Evolutionary conservation across 2,888 invertebrate species (phyloP).

Genomic region (Dasypogon diadema): DNA sequence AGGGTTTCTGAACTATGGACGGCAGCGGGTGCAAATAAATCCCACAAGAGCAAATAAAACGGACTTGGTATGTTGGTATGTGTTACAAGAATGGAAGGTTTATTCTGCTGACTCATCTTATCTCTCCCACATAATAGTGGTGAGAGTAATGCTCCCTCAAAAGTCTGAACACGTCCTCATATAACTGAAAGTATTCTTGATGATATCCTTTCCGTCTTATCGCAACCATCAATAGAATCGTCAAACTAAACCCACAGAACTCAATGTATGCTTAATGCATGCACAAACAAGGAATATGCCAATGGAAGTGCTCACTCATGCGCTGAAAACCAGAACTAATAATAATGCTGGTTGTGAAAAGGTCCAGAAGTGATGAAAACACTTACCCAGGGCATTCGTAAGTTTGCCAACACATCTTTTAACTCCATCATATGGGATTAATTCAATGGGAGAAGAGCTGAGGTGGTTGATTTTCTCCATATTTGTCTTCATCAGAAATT

Average conservation of each 20-base stretch:
- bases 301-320: constrained; percentile 41
- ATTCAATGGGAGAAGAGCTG: neutral
- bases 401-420: neutral
- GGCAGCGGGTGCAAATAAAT: too few species aligned
- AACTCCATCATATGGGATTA: neutral
- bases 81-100: too few species aligned
- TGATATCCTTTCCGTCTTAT: constrained; percentile 21
- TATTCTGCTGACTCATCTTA: too few species aligned
- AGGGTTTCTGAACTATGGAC: too few species aligned
- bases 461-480: constrained; percentile 36
- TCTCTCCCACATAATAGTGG: too few species aligned
- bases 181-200: constrained; percentile 17
- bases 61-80: too few species aligned
- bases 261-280: constrained; percentile 32
- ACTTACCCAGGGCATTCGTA: neutral
- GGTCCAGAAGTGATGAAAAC: neutral
- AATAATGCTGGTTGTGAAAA: constrained; percentile 3
- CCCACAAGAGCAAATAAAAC: too few species aligned
- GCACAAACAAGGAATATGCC: constrained; percentile 27
- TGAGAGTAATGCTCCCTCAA: neutral
- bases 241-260: constrained; percentile 29
- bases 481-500: constrained; percentile 47
- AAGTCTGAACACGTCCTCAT: constrained; percentile 30
- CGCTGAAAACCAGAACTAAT: constrained; percentile 48
- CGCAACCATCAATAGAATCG: constrained; percentile 30